phyloP scores from a whole-genome alignment of 2,797 vertebrate genomes.

The Sebastes paucispinis region DNA sequence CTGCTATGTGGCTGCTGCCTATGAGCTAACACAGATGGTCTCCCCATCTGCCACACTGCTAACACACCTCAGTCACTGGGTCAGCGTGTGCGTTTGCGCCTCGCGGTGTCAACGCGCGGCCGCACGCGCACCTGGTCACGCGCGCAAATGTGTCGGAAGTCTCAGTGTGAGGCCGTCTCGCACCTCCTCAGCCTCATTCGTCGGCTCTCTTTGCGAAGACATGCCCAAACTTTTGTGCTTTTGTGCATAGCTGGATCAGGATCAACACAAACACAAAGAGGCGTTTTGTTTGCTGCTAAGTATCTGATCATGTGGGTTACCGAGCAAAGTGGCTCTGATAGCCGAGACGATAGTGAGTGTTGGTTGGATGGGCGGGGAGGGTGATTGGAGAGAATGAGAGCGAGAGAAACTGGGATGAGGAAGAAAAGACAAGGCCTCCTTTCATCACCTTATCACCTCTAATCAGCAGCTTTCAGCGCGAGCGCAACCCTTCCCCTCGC shows the following conservation, averaged over 20 bases:
- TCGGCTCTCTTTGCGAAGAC: slow-evolving; percentile 2
- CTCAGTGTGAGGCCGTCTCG: slow-evolving; percentile 35
- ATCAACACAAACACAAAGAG: slow-evolving; percentile 36
- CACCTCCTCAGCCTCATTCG: slow-evolving; percentile 29
- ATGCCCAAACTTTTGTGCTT: slow-evolving; percentile 12
- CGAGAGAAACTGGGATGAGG: slow-evolving; percentile 6
- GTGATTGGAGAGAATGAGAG: slow-evolving; percentile 7
- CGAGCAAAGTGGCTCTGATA: slow-evolving; percentile 25
- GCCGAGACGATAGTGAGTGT: slow-evolving; percentile 7
- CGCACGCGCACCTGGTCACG: not conserved
- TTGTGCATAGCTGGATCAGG: not conserved
- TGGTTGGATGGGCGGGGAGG: not conserved
- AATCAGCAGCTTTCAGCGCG: slow-evolving; percentile 55
- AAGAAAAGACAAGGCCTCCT: slow-evolving; percentile 53
- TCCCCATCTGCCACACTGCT: slow-evolving; percentile 62
- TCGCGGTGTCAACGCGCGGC: slow-evolving; percentile 11
- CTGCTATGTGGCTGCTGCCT: slow-evolving; percentile 47
- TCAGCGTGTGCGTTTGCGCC: slow-evolving; percentile 41
- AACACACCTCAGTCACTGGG: slow-evolving; percentile 59
- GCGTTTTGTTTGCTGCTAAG: slow-evolving; percentile 24
- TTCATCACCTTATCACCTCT: slow-evolving; percentile 69
- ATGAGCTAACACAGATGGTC: slow-evolving; percentile 68
- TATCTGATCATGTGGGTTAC: slow-evolving; percentile 56
- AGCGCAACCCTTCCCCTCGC: slow-evolving; percentile 13
- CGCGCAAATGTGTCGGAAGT: not conserved